phyloP scores from a whole-genome alignment of 1,140 invertebrate species.

The Drosophila nebulosa region DNA sequence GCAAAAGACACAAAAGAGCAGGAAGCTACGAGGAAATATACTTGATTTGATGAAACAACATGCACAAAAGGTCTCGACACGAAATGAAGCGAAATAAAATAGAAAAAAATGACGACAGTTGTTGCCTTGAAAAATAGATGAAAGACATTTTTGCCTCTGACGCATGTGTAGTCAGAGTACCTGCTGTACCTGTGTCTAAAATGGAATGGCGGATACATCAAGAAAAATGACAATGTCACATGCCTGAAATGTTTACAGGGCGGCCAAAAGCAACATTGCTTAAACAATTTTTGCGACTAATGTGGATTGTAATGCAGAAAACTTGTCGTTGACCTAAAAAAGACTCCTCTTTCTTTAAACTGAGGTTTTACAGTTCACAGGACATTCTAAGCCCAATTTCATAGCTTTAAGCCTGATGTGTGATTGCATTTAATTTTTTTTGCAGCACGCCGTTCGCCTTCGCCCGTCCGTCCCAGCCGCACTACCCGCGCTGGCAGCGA shows the following conservation, averaged over 20 bases:
- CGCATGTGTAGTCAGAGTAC: constrained; percentile 1
- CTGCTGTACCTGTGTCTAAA: background rate
- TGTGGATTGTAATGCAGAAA: too few relatives aligned
- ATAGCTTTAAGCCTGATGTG: background rate
- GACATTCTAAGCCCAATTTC: background rate
- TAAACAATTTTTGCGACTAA: background rate
- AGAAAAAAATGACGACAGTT: background rate
- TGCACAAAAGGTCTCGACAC: background rate
- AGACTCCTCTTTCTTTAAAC: too few relatives aligned
- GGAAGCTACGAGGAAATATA: background rate
- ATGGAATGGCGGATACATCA: background rate
- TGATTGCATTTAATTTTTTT: constrained; percentile 5
- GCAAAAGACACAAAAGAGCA: background rate
- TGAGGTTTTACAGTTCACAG: background rate
- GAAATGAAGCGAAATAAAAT: background rate
- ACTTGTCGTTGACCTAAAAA: too few relatives aligned
- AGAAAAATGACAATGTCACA: background rate
- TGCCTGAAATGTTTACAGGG: background rate
- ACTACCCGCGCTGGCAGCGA: constrained; percentile 68
- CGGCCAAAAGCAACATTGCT: background rate
- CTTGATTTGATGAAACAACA: constrained; percentile 4
- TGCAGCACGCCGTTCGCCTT: constrained; percentile 70
- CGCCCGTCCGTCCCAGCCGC: constrained; percentile 64
- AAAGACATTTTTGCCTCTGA: background rate
- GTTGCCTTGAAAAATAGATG: constrained; percentile 10